Base-by-base conservation (phyloP, 1,140 invertebrate species). In the Macrocentrus cingulum region DNA sequence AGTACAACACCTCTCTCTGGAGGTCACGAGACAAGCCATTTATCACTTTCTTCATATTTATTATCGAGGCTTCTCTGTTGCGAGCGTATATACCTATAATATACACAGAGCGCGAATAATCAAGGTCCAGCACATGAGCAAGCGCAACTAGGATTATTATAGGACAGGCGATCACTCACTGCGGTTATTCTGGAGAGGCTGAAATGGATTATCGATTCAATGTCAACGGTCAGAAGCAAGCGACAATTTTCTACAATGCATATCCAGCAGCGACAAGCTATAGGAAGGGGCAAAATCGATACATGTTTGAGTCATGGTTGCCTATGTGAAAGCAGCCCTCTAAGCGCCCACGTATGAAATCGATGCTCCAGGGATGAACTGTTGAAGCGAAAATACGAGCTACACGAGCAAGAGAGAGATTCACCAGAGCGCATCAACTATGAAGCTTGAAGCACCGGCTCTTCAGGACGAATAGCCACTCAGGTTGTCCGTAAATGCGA, bases 41-140 rank as follows among this genome's bases (percentile, higher is more conserved):
- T 68, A 67, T 73, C 70, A 71, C 57, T 60, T 18, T 62, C 56
- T 70, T 59, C 64, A 66, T 69, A 69, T 68, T 68, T 71, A 68
- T 66, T 65, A 60, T 64, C 61, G 53, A 56, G 54, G 22, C 55
- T 49, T 61, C 44, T 60, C 60, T 42, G 37, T 41, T 20, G 25
- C 46, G n/a, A 23, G 9, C 20, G 11, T 16, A 41, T 53, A 20
- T 22, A 41, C 19, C 29, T 18, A 25, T 23, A 44, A 15, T 19
- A 42, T 16, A 25, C 41, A 41, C 1, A 5, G 25, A n/a, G n/a
- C n/a, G n/a, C n/a, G n/a, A n/a, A n/a, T n/a, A n/a, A n/a, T n/a
- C n/a, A n/a, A n/a, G n/a, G n/a, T n/a, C n/a, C n/a, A n/a, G n/a
- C n/a, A 29, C 25, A 29, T 29, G 25, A 9, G 25, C 25, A 29